phyloP scores from a whole-genome alignment of 1,140 invertebrate species.

The Chironomus tepperi region DNA sequence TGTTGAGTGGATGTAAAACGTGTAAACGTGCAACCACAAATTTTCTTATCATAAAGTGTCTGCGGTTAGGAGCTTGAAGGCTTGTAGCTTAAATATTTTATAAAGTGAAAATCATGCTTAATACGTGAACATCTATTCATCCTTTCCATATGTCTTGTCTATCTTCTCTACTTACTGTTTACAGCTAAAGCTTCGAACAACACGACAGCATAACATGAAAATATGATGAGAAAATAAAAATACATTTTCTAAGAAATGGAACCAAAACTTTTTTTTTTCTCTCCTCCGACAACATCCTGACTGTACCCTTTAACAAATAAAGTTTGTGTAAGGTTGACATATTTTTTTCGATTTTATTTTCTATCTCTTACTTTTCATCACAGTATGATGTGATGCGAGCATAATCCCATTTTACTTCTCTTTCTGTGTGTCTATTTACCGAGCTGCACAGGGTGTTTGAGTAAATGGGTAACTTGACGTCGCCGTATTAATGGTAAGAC shows the following conservation, averaged over 20 bases:
- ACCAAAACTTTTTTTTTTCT: neutral
- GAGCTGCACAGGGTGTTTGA: too few relatives aligned
- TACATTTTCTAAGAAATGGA: neutral
- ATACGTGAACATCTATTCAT: neutral
- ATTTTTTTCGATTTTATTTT: neutral
- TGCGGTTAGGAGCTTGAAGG: neutral
- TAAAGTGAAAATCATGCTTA: slow-evolving; percentile 8
- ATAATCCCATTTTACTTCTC: neutral
- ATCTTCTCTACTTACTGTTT: neutral
- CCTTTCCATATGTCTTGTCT: neutral
- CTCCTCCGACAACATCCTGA: too few relatives aligned
- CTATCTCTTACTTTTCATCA: neutral
- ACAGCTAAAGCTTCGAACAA: neutral
- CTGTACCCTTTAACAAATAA: neutral
- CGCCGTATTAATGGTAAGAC: too few relatives aligned
- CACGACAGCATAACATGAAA: neutral
- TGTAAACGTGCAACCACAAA: neutral
- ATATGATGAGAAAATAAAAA: too few relatives aligned
- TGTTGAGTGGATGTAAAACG: neutral
- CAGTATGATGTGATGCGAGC: neutral
- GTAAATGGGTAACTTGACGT: too few relatives aligned
- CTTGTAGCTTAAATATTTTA: neutral
- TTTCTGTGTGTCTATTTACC: too few relatives aligned
- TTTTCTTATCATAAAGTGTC: neutral
- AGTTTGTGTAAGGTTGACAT: neutral